Evolutionary conservation across 2,797 vertebrate species (phyloP), one percentile per base, ranked within the genome.

Genomic region (Glossophaga mutica): DNA sequence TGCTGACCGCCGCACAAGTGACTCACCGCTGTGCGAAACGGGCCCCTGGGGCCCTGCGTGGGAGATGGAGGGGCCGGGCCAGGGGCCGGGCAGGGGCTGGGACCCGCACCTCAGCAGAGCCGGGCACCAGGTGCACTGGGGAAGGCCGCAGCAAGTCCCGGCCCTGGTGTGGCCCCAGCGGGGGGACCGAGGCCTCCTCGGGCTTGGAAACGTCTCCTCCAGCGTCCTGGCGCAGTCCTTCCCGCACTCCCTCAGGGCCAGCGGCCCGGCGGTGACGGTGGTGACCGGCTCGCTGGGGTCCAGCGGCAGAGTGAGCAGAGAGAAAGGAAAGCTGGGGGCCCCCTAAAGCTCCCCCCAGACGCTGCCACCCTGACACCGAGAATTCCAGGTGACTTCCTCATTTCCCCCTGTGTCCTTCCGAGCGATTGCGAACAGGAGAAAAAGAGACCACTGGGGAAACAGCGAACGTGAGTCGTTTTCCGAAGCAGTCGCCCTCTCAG

Each of bases 381-480:
- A 94, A 94, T 89, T 76, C 87, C 68, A 95, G 96, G 68, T 92
- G 76, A 94, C 94, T 96, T 83, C 86, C 96, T 94, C 83, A 91
- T 55, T 55, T 86, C 94, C 84, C 76, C 68, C 39, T 77, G 77
- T 92, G 77, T 73, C 73, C 79, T 90, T 89, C 55, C 57, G 77
- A 91, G 82, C 42, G 26, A 88, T 87, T 34, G 8, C 37, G 73
- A 94, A 42, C 57, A 88, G 82, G 82, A 57, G 88, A 67, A 83
- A 81, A 65, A 62, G 34, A 95, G 32, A 48, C 78, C 57, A 15
- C 9, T n/a, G 78, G 77, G 79, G 42, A 78, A 57, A 77, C 65
- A 57, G 59, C 88, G 87, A 82, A 74, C 32, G 65, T 32, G 71
- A 73, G n/a, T 86, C 34, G 26, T 46, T 81, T 89, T 88, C 81